Base-by-base conservation (phyloP, 2,888 invertebrate species). In the Orthosia gracilis region DNA sequence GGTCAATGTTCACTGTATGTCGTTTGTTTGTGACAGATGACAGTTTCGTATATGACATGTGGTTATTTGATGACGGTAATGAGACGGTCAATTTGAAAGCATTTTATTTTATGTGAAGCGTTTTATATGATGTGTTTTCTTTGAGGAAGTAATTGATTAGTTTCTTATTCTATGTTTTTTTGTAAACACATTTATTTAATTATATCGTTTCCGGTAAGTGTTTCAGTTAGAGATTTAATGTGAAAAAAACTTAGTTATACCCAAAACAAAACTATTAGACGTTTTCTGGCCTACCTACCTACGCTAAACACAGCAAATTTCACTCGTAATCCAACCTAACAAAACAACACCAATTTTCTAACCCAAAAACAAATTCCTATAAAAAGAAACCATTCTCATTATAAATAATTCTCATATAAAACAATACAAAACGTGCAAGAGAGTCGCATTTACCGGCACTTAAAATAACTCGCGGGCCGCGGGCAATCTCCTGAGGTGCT, bases 401-500 rank as follows among this genome's bases (percentile, higher is more conserved):
- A 84, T 69, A 49, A 59, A 72, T 63, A 49, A 49, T n/a, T 70
- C 21, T 78, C 65, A 77, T 82, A 80, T 82, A 85, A 80, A 85
- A 80, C 70, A 63, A 78, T 69, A 69, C 62, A 23, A 62, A 69
- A 77, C 68, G 73, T 73, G 69, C 83, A 76, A 67, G 83, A 73
- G 73, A 81, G 69, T 76, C 65, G 84, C 88, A 85, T 89, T 88
- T 85, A 87, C 80, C 76, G 78, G 64, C 84, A 83, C 76, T 82
- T 87, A 86, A 89, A 88, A 88, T 87, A 85, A 83, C 82, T 57
- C 66, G 73, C 79, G 76, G 55, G 17, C 69, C 67, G 70, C 79
- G 76, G 61, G n/a, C 73, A 73, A 69, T 76, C 76, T 61, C 58
- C 58, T 54, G 63, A 86, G 89, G 89, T 87, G 89, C 89, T 91